These are phyloP conservation scores for Hofmannophila pseudospretella DNA, from an alignment of 2,888 invertebrate species.

Conservation along the genomic window DNA sequence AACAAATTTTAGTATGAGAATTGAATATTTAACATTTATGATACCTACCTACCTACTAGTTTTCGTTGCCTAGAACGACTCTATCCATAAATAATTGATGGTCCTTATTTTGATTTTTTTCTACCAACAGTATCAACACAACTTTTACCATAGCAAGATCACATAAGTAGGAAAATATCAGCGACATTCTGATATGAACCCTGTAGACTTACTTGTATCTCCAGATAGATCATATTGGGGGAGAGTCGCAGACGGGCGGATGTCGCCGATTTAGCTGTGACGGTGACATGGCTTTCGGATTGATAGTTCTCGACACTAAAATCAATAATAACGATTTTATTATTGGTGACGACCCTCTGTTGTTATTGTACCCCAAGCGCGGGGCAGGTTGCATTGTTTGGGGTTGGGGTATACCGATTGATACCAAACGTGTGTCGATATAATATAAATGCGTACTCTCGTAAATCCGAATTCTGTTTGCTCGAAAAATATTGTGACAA, in stretches of 20 bases:
- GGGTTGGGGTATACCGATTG: conserved; percentile 10
- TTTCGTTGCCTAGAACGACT: no score
- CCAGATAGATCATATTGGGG: conserved; percentile 21
- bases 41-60: no score
- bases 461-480: conserved; percentile 6
- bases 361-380: conserved; percentile 15
- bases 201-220: not conserved
- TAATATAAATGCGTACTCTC: conserved; percentile 2
- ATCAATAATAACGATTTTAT: conserved; percentile 70
- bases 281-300: conserved; percentile 44
- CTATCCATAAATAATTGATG: no score
- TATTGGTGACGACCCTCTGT: conserved; percentile 43
- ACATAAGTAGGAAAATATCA: no score
- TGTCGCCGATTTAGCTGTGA: conserved; percentile 62
- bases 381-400: conserved; percentile 28
- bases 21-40: no score
- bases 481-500: conserved; percentile 6
- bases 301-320: conserved; percentile 68
- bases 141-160: no score
- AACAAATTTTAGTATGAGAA: no score
- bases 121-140: no score
- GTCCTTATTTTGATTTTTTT: no score
- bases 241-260: conserved; percentile 49
- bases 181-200: no score
- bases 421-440: conserved; percentile 6